Base-by-base conservation (phyloP, 2,888 invertebrate genomes). In the Cecidostiba fungosa region DNA sequence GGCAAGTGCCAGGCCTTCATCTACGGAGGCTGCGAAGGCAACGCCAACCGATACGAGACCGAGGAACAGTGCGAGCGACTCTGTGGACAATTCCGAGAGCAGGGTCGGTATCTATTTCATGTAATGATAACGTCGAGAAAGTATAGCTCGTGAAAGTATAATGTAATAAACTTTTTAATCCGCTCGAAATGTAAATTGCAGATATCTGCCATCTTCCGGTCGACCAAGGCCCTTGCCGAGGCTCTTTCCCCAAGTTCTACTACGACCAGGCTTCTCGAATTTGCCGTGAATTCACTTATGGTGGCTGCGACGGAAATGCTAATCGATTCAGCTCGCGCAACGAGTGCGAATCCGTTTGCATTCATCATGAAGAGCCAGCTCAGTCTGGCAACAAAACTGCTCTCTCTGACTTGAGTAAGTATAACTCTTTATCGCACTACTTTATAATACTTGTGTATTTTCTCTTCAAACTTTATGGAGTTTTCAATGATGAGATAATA, bases 261-360 rank as follows among this genome's bases (percentile, higher is more conserved):
- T 98, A 95, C 93, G 96, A 97, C 90, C 91, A 93, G 19, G 89
- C 90, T 0, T 93, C 94, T 0, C 95, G 95, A 19, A 93, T 94
- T 59, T 98, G 98, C 92, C 94, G 94, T 80, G 94, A 95, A 87
- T 98, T 97, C 93, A 93, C 94, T 1, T 98, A 97, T 91, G 96
- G 97, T 59, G 98, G 98, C 85, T 98, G 98, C 92, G 95, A 94
- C 59, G 98, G 98, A 50, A 97, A 97, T 89, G 96, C 96, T 78
- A 98, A 98, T 93, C 94, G 97, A 81, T 98, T 98, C 94, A 96
- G 96, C 85, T 95, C 95, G 14, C 92, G 94, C n/a, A 94, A 95
- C 43, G 97, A 97, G 91, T 98, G 98, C 91, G 95, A 96, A 91
- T 94, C 95, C 5, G 94, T 96, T 90, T 98, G 98, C 93, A 92